A percentile compares a stretch with the other conserved stretches of the same genome.
Evolutionary conservation across 2,113 vertebrate genomes (phyloP).

Genomic region (Haemorhous mexicanus): DNA sequence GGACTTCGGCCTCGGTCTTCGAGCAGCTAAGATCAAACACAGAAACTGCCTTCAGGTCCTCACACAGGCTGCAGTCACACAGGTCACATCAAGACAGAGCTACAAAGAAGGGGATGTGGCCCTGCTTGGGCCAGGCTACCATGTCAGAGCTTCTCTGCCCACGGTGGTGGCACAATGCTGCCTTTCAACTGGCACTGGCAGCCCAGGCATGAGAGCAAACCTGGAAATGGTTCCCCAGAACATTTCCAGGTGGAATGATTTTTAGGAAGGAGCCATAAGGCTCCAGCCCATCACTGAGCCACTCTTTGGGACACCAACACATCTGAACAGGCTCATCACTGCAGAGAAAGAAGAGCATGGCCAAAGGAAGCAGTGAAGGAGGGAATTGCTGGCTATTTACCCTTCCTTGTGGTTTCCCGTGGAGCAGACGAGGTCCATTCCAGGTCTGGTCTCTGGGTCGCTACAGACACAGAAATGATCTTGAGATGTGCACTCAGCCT

Average conservation of each 20-base stretch:
- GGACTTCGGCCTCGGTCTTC: slow-evolving; percentile 12
- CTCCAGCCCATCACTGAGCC: not conserved
- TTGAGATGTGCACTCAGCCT: not conserved
- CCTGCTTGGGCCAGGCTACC: not conserved
- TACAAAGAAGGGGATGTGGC: not conserved
- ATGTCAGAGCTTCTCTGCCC: not conserved
- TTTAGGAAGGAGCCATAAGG: not conserved
- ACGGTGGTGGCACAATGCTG: rapidly evolving
- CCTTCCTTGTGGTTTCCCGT: not conserved
- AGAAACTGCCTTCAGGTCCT: slow-evolving; percentile 18
- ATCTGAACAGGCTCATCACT: not conserved
- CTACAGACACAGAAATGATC: not conserved
- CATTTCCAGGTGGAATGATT: not conserved
- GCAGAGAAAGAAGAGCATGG: not conserved
- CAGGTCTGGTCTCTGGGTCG: not conserved
- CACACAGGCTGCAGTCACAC: not conserved
- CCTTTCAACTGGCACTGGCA: not conserved
- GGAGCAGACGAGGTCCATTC: not conserved
- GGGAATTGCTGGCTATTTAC: not conserved
- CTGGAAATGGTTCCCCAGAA: not conserved
- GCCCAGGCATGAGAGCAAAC: not conserved
- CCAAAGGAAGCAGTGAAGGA: not conserved
- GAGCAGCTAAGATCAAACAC: slow-evolving; percentile 39
- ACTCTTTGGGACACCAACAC: not conserved
- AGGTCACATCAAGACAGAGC: not conserved